Conservation (phyloP, 2,797 vertebrate species). For the Threskiornis aethiopicus region DNA sequence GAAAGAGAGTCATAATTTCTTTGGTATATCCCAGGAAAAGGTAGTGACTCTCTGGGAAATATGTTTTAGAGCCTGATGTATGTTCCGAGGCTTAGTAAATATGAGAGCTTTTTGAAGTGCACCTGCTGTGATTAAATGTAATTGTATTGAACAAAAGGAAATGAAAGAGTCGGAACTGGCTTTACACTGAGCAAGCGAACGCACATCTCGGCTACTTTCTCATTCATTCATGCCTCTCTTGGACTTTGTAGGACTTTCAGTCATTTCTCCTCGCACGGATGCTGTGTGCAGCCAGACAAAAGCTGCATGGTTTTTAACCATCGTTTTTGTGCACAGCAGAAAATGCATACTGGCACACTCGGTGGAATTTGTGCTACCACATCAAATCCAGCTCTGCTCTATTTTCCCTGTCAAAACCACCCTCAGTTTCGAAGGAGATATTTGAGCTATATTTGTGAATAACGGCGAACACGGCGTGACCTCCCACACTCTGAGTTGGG, state of each 20-base stretch:
- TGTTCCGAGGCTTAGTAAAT: neutral
- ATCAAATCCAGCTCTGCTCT: neutral
- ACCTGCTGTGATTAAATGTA: conserved; percentile 51
- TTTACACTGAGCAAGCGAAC: neutral
- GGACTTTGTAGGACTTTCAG: neutral
- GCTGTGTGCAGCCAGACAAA: neutral
- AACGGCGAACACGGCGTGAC: neutral
- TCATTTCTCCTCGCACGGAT: neutral
- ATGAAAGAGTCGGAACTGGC: rapidly evolving
- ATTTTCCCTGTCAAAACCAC: neutral
- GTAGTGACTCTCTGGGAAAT: neutral
- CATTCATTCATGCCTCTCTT: rapidly evolving
- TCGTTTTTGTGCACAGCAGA: neutral
- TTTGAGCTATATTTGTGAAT: neutral
- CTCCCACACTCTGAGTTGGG: rapidly evolving
- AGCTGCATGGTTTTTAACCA: neutral
- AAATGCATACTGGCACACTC: rapidly evolving
- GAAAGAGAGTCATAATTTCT: neutral
- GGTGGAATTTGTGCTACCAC: neutral
- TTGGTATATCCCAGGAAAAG: neutral
- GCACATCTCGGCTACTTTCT: neutral
- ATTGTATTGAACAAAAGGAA: neutral
- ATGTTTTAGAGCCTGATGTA: neutral
- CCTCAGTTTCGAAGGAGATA: neutral
- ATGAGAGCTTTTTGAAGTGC: neutral